Percentiles rank a stretch among this genome's conserved stretches.
phyloP scores from a whole-genome alignment of 2,888 invertebrate species.

The Caenorhabditis virilis region DNA sequence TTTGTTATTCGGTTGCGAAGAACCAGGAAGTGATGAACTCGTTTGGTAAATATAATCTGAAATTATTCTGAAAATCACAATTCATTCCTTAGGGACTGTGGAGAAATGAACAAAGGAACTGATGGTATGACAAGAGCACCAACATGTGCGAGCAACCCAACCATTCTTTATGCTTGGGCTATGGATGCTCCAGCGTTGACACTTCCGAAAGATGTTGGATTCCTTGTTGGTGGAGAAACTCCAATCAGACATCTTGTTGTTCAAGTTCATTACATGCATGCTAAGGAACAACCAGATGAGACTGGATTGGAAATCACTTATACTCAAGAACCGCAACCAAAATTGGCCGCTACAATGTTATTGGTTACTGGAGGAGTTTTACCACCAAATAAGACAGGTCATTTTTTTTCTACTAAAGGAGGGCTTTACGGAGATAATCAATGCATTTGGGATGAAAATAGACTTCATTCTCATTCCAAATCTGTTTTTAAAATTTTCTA shows the following conservation, averaged over 20 bases:
- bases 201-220: slow-evolving; percentile 81
- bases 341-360: slow-evolving; percentile 87
- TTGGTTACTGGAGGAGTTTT: slow-evolving; percentile 86
- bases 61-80: not conserved
- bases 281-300: slow-evolving; percentile 29
- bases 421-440: too few species aligned
- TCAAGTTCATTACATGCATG: slow-evolving; percentile 73
- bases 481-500: too few species aligned
- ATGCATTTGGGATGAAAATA: too few species aligned
- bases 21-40: slow-evolving; percentile 78
- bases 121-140: slow-evolving; percentile 73
- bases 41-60: slow-evolving; percentile 76
- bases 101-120: slow-evolving; percentile 80
- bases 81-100: slow-evolving; percentile 80
- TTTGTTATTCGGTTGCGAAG: slow-evolving; percentile 85
- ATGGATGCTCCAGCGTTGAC: slow-evolving; percentile 83
- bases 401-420: too few species aligned
- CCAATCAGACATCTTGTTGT: slow-evolving; percentile 86
- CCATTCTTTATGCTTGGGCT: slow-evolving; percentile 89
- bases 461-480: too few species aligned
- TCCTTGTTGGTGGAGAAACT: slow-evolving; percentile 84
- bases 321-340: slow-evolving; percentile 72
- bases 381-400: slow-evolving; percentile 53
- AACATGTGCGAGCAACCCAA: slow-evolving; percentile 77
- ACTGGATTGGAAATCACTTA: slow-evolving; percentile 45